Percentiles rank a stretch among this genome's conserved stretches.
These are phyloP conservation scores for Thinocorus orbignyianus DNA, from an alignment of 2,113 vertebrate genomes.

Conservation along the genomic window DNA sequence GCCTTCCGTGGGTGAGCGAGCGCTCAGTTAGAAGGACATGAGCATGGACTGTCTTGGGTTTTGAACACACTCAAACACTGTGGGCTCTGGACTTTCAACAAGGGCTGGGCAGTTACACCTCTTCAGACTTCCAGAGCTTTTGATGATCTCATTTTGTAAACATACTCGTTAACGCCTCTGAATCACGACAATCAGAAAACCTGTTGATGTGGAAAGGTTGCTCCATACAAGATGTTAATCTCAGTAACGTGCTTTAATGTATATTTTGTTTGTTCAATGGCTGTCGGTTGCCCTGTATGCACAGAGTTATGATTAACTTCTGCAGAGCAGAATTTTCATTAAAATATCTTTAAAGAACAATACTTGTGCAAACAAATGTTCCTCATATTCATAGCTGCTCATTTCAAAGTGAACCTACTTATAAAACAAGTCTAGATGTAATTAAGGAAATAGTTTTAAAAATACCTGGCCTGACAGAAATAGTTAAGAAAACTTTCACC, in stretches of 20 bases:
- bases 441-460: neutral
- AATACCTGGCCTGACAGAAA: neutral
- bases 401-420: neutral
- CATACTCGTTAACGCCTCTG: neutral
- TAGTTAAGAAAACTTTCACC: neutral
- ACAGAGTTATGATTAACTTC: neutral
- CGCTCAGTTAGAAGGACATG: neutral
- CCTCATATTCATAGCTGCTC: neutral
- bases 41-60: neutral
- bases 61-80: neutral
- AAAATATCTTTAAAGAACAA: neutral
- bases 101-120: neutral
- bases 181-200: neutral
- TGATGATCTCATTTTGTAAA: neutral
- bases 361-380: neutral
- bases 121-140: neutral
- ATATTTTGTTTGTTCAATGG: neutral
- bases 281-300: accelerated
- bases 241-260: neutral
- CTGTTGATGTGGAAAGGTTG: neutral
- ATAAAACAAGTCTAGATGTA: neutral
- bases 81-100: neutral
- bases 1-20: neutral
- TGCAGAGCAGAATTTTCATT: neutral
- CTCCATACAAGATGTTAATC: neutral